Conservation (phyloP, 2,797 vertebrate species). For the Setipinna tenuifilis region DNA sequence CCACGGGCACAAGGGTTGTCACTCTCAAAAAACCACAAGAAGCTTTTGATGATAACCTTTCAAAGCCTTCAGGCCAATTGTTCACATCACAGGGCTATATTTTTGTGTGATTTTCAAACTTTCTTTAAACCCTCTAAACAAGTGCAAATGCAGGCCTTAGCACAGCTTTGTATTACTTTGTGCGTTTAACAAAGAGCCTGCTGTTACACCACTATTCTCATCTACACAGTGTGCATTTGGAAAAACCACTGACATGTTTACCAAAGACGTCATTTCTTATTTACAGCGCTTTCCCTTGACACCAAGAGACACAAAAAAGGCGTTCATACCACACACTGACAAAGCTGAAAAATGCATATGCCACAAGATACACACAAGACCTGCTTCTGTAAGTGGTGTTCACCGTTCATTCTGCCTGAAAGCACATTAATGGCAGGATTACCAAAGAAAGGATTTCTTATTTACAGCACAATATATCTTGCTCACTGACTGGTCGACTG, state of each 20-base stretch:
- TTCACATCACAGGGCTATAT: background rate
- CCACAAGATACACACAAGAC: slow-evolving; percentile 1
- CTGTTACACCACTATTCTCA: background rate
- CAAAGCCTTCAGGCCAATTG: slow-evolving; percentile 56
- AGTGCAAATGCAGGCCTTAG: slow-evolving; percentile 24
- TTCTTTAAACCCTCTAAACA: slow-evolving; percentile 36
- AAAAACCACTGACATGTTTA: slow-evolving; percentile 12
- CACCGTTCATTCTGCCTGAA: background rate
- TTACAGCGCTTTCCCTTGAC: background rate
- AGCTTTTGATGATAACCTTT: slow-evolving; percentile 64
- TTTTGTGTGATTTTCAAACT: slow-evolving; percentile 18
- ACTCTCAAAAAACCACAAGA: slow-evolving; percentile 65
- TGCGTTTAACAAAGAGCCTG: slow-evolving; percentile 3
- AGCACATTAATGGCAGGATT: background rate
- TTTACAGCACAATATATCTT: slow-evolving; percentile 11
- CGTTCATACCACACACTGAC: background rate
- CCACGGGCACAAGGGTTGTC: slow-evolving; percentile 64
- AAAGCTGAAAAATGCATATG: background rate
- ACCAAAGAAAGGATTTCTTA: background rate
- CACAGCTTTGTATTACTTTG: background rate
- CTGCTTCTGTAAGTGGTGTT: background rate
- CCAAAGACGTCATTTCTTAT: slow-evolving; percentile 23
- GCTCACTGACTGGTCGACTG: background rate
- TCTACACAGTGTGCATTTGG: background rate
- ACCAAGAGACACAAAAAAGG: background rate